These are phyloP conservation scores for Thamnaconus septentrionalis DNA, from an alignment of 2,113 vertebrate species.

Conservation along the genomic window DNA sequence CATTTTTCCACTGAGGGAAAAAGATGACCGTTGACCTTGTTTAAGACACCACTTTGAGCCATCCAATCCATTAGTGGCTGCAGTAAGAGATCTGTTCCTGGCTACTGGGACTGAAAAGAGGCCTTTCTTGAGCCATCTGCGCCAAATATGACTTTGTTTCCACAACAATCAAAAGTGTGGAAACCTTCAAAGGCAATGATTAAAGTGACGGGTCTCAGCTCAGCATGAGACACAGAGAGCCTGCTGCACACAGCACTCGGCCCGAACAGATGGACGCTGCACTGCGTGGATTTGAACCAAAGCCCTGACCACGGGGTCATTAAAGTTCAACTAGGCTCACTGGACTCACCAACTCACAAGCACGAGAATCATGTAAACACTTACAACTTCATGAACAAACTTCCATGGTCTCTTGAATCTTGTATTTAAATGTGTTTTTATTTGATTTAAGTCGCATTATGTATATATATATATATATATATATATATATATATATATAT, in stretches of 20 bases:
- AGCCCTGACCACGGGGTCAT: background rate
- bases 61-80: background rate
- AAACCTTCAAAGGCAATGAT: conserved; percentile 9
- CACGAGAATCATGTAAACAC: no score
- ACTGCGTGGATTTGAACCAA: conserved; percentile 6
- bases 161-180: conserved; percentile 16
- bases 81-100: conserved; percentile 3
- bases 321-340: no score
- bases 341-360: no score
- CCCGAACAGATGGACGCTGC: conserved; percentile 21
- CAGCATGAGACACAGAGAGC: conserved; percentile 12
- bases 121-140: conserved; percentile 33
- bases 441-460: no score
- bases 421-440: no score
- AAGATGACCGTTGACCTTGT: conserved; percentile 4
- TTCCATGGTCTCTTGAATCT: no score
- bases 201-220: conserved; percentile 3
- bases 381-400: no score
- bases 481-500: no score
- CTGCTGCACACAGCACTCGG: background rate
- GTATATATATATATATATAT: no score
- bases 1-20: background rate
- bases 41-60: background rate
- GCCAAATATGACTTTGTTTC: conserved; percentile 16
- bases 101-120: background rate